Conservation (phyloP, 2,113 vertebrate genomes). For the Spea bombifrons region DNA sequence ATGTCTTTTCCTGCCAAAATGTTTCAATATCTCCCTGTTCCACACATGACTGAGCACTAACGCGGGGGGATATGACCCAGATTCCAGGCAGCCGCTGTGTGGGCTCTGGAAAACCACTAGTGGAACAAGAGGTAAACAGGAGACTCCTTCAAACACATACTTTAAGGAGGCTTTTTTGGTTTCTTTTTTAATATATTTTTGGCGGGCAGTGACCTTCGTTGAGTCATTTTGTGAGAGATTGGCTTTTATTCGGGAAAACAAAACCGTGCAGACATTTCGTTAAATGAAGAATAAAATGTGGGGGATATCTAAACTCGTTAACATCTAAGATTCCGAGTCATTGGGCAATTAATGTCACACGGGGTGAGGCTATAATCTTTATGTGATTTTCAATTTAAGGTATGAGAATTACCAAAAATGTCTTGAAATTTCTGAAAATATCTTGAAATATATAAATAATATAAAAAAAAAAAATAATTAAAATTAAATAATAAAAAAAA, state of each 20-base stretch:
- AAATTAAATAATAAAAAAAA: no score
- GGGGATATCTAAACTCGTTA: not conserved
- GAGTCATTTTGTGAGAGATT: not conserved
- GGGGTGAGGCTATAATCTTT: no score
- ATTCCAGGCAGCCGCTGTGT: conserved; percentile 20
- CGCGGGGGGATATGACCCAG: not conserved
- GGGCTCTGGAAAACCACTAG: conserved; percentile 11
- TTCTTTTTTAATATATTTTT: not conserved
- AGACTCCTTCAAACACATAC: not conserved
- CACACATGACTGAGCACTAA: conserved; percentile 2
- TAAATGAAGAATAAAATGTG: not conserved
- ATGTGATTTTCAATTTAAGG: no score
- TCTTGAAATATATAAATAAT: no score
- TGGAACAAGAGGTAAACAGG: not conserved
- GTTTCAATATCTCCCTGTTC: conserved; percentile 39
- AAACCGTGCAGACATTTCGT: not conserved
- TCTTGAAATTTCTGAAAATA: no score
- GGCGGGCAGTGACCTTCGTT: not conserved
- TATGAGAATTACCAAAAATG: no score
- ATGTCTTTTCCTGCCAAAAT: conserved; percentile 17
- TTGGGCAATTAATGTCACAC: not conserved
- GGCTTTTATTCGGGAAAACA: not conserved
- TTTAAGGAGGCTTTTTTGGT: not conserved
- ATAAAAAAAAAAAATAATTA: no score
- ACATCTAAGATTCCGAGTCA: not conserved